Evolutionary conservation across 2,888 invertebrate species (phyloP).

Genomic region (Diogma glabrata): DNA sequence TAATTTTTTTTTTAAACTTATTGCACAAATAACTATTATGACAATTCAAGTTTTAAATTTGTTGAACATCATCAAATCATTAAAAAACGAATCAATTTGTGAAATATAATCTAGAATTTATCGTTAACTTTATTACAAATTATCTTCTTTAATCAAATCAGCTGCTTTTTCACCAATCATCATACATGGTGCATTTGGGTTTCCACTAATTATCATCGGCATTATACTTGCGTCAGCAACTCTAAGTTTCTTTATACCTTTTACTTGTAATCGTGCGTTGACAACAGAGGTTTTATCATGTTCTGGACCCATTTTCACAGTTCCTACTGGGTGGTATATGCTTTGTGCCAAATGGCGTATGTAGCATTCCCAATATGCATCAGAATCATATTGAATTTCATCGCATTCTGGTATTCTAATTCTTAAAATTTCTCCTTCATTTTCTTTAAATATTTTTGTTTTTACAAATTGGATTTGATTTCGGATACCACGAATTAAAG

Average conservation of each 20-base stretch:
- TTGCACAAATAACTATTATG: too few relatives aligned
- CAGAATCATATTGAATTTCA: slow-evolving; percentile 51
- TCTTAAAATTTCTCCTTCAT: slow-evolving; percentile 39
- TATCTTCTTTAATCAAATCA: slow-evolving; percentile 47
- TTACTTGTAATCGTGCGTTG: slow-evolving; percentile 43
- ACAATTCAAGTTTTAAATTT: too few relatives aligned
- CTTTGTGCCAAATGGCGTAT: slow-evolving; percentile 66
- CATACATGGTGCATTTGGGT: slow-evolving; percentile 48
- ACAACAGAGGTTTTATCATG: slow-evolving; percentile 41
- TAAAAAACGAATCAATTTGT: too few relatives aligned
- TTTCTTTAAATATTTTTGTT: slow-evolving; percentile 34
- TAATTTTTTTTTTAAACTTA: too few relatives aligned
- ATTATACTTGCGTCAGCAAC: slow-evolving; percentile 56
- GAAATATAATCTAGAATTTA: too few relatives aligned
- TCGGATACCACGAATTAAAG: slow-evolving; percentile 28
- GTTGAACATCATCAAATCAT: too few relatives aligned
- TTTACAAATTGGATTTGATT: slow-evolving; percentile 30
- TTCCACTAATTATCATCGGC: slow-evolving; percentile 48
- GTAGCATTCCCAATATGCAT: slow-evolving; percentile 80
- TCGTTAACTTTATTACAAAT: too few relatives aligned
- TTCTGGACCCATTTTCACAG: slow-evolving; percentile 48
- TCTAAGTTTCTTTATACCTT: slow-evolving; percentile 40
- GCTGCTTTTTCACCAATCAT: slow-evolving; percentile 57
- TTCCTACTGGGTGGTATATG: slow-evolving; percentile 61
- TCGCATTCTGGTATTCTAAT: slow-evolving; percentile 72